Conservation (phyloP, 2,797 vertebrate species). For the Ceyx erithaca region DNA sequence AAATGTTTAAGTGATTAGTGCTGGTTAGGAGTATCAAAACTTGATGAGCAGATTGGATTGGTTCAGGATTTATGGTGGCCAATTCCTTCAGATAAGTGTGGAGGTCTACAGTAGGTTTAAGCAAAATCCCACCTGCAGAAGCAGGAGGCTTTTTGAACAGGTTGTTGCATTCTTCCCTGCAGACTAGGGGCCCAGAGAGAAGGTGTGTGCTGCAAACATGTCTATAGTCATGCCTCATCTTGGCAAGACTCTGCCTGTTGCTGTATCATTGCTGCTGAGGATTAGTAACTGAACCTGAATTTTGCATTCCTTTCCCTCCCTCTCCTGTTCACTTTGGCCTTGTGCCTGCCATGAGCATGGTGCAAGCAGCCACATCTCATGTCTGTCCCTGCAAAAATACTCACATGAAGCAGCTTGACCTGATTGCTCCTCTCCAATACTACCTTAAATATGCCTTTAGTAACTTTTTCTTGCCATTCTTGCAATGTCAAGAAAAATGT, state of each 20-base stretch:
- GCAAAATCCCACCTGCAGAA: background rate
- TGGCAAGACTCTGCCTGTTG: constrained; percentile 8
- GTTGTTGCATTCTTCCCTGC: background rate
- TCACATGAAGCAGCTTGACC: background rate
- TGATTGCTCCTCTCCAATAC: background rate
- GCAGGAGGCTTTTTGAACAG: background rate
- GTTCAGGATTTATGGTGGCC: background rate
- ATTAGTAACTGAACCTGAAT: background rate
- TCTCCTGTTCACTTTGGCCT: background rate
- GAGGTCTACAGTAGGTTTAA: rapidly evolving
- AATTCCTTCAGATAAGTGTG: background rate
- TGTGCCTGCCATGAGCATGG: background rate
- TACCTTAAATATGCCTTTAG: background rate
- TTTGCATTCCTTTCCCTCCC: background rate
- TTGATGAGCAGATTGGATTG: rapidly evolving
- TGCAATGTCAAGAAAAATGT: background rate
- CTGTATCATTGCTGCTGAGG: background rate
- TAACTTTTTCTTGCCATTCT: background rate
- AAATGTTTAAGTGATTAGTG: background rate
- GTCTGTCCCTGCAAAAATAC: background rate
- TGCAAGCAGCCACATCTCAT: background rate
- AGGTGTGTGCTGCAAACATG: background rate
- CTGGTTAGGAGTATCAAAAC: background rate
- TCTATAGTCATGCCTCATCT: background rate
- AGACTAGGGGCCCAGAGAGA: background rate